These are phyloP conservation scores for Hepsetus odoe DNA, from an alignment of 2,113 vertebrate species.

Conservation along the genomic window DNA sequence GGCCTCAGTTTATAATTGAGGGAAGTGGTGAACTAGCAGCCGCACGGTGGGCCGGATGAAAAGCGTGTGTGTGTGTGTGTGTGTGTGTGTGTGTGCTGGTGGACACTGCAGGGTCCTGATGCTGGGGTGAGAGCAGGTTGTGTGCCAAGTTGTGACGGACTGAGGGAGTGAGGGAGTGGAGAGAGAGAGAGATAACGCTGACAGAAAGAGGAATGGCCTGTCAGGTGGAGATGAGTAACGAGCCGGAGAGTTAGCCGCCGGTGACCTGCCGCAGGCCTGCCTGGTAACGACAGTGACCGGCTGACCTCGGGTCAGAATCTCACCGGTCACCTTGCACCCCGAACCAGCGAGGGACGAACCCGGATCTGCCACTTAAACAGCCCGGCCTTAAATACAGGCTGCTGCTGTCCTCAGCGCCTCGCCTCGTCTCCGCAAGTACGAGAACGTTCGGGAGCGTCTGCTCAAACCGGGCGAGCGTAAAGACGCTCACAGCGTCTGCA, in stretches of 20 bases:
- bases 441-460: no score
- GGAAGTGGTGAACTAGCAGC: not conserved
- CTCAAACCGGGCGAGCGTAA: no score
- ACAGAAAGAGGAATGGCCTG: constrained; percentile 98
- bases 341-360: constrained; percentile 40
- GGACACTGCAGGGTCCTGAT: constrained; percentile 80
- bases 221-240: constrained; percentile 90
- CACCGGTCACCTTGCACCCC: constrained; percentile 69
- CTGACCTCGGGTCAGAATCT: constrained; percentile 86
- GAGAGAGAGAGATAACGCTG: constrained; percentile 76
- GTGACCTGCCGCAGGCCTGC: constrained; percentile 87
- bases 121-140: constrained; percentile 79
- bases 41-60: not conserved
- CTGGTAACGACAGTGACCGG: constrained; percentile 86
- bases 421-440: no score
- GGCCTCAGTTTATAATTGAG: no score
- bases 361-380: constrained; percentile 25
- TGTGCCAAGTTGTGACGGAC: constrained; percentile 89
- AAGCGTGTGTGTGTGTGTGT: constrained; percentile 7
- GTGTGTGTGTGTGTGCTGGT: constrained; percentile 65
- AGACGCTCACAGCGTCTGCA: no score
- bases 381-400: not conserved
- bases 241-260: constrained; percentile 82
- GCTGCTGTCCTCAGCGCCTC: no score
- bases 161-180: constrained; percentile 57